Conservation (phyloP, 2,797 vertebrate species). For the Leuciscus waleckii region DNA sequence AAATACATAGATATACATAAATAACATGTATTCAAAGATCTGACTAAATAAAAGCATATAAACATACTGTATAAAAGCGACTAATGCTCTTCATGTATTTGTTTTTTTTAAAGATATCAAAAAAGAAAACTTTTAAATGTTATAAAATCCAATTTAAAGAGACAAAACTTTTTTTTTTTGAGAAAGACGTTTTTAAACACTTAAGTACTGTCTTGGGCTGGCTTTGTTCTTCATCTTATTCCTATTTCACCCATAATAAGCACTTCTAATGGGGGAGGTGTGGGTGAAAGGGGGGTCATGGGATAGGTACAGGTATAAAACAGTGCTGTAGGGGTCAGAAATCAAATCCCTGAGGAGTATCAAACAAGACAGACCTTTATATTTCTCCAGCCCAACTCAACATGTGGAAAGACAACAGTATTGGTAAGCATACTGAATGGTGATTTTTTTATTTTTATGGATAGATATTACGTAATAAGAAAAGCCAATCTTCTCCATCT, state of each 20-base stretch:
- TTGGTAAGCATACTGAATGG: conserved; percentile 68
- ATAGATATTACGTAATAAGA: background rate
- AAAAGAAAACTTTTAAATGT: background rate
- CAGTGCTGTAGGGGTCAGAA: conserved; percentile 32
- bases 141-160: background rate
- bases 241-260: conserved; percentile 18
- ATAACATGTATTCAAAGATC: background rate
- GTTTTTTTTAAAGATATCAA: background rate
- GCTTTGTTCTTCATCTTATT: background rate
- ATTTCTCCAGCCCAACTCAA: background rate
- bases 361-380: conserved; percentile 19
- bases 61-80: background rate
- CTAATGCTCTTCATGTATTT: background rate
- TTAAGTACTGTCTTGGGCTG: background rate
- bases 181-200: background rate
- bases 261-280: conserved; percentile 36
- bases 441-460: too few relatives aligned
- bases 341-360: conserved; percentile 36
- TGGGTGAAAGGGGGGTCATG: conserved; percentile 40
- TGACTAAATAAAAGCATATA: background rate
- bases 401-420: conserved; percentile 77
- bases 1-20: background rate
- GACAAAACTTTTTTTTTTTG: too few relatives aligned
- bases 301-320: conserved; percentile 52
- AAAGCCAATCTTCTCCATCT: background rate